These are phyloP conservation scores for Catharus minimus DNA, from an alignment of 2,113 vertebrate species.

Conservation along the genomic window DNA sequence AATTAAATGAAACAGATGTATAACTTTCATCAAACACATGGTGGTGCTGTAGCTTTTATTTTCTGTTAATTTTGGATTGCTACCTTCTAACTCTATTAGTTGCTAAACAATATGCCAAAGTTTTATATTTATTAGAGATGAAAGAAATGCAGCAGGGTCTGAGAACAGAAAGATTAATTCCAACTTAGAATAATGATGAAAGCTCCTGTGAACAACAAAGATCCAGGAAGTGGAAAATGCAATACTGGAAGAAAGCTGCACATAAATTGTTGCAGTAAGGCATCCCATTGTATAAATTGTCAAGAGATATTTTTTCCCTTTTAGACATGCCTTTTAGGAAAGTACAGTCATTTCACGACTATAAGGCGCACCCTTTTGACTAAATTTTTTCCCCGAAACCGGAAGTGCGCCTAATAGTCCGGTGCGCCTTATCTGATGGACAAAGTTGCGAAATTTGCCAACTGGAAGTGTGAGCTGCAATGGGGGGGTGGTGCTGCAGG, in stretches of 20 bases:
- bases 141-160: not conserved
- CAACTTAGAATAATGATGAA: not conserved
- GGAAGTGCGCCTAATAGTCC: too few species aligned
- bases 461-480: too few species aligned
- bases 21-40: not conserved
- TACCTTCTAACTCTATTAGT: not conserved
- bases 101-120: accelerated
- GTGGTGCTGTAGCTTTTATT: not conserved
- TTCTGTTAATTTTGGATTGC: not conserved
- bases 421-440: too few species aligned
- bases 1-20: not conserved
- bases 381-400: too few species aligned
- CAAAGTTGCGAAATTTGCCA: too few species aligned
- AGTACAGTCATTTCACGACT: not conserved
- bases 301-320: not conserved
- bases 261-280: not conserved
- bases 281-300: not conserved
- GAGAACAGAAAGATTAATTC: not conserved
- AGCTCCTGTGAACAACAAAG: not conserved
- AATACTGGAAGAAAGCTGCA: not conserved
- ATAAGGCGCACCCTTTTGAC: too few species aligned
- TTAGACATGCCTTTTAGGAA: not conserved
- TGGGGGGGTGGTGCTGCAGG: too few species aligned
- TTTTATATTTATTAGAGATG: not conserved
- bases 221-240: not conserved